Conservation (phyloP, 2,797 vertebrate genomes). For the Labroides dimidiatus region DNA sequence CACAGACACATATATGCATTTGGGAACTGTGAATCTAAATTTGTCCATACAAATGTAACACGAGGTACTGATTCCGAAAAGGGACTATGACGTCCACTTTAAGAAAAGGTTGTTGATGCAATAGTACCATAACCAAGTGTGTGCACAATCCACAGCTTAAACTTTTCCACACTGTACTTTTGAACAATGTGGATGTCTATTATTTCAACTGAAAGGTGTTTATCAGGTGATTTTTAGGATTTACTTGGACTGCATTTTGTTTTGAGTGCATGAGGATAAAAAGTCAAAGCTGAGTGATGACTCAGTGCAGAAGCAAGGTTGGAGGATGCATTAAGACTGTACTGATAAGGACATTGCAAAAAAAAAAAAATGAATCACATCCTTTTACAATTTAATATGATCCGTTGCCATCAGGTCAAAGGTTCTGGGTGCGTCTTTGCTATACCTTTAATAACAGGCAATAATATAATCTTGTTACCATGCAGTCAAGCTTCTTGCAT, state of each 20-base stretch:
- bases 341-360: constrained; percentile 46
- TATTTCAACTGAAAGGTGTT: background rate
- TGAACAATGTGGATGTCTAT: background rate
- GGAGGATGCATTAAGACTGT: constrained; percentile 2
- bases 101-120: constrained; percentile 35
- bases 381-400: constrained; percentile 43
- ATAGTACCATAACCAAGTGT: constrained; percentile 17
- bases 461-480: background rate
- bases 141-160: constrained; percentile 15
- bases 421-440: constrained; percentile 50
- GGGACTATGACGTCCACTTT: constrained; percentile 27
- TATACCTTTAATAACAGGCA: background rate
- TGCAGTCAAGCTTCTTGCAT: background rate
- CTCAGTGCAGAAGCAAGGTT: constrained; percentile 6
- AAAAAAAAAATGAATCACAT: constrained; percentile 37
- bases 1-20: constrained; percentile 46
- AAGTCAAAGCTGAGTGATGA: constrained; percentile 26
- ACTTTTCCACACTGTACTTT: background rate
- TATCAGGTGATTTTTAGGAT: background rate
- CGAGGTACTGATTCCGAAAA: constrained; percentile 51
- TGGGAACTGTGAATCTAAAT: constrained; percentile 67
- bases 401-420: constrained; percentile 40
- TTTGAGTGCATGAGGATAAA: background rate
- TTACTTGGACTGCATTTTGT: background rate
- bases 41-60: constrained; percentile 50